Base-by-base conservation (phyloP, 2,113 vertebrate species). In the Gymnarchus niloticus region DNA sequence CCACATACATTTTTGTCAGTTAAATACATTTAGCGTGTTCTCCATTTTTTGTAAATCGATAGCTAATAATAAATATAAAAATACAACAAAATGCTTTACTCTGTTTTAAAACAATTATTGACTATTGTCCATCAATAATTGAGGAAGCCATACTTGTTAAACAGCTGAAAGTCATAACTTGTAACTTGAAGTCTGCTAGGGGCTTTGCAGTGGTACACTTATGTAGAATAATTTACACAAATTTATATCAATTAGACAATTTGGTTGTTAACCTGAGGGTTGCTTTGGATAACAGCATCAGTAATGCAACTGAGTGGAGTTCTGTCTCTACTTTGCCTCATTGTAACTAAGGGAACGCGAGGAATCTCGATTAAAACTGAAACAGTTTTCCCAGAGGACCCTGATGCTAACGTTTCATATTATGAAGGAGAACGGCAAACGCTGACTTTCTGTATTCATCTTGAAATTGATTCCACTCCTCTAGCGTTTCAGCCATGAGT, bases 111-210 rank as follows among this genome's bases (percentile, higher is more conserved):
- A 37, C 33, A 41, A 73, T 41, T 33, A 41, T 19, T 73, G 41
- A 73, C 33, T 19, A 73, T 19, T 73, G 33, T 37, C 17, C 33
- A 19, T 73, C 65, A 41, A 17, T 73, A 73, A 73, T 33, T 73
- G 65, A n/a, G n/a, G 33, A 73, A 73, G 65, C 65, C 41, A 33
- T 73, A 73, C 65, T 19, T 28, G 49, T 41, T 57, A 44, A 59
- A 56, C n/a, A 21, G 82, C n/a, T 28, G 65, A 73, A 56, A 83
- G 81, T 56, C 41, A 33, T 51, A 83, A 73, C 33, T 73, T 73
- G 41, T 17, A 73, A 73, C 65, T 73, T 33, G 65, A 73, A 73
- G 65, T 28, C 65, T 37, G 65, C 65, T 73, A 19, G 65, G 33
- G 14, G 65, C 65, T 73, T 73, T 73, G 33, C 65, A 37, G n/a